Evolutionary conservation across 2,888 invertebrate species (phyloP).

Genomic region (Diachrysia chrysitis): DNA sequence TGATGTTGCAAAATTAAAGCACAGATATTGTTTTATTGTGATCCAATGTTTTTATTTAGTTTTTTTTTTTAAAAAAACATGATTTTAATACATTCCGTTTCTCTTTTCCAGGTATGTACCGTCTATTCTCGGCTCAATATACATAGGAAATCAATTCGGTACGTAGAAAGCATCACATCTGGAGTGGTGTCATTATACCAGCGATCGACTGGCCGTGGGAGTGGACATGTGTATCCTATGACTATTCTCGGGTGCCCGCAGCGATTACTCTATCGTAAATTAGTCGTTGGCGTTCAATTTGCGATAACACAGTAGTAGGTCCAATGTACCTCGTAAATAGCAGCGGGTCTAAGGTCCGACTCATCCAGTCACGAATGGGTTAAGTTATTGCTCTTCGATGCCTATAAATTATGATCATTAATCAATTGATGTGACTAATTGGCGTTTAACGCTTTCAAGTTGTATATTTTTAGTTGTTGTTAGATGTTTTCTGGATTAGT

Average conservation of each 20-base stretch:
- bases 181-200: constrained; percentile 42
- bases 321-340: constrained; percentile 62
- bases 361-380: constrained; percentile 56
- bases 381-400: constrained; percentile 43
- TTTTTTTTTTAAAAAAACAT: neutral
- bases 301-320: constrained; percentile 71
- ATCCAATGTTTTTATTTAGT: neutral
- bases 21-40: neutral
- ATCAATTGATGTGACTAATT: constrained; percentile 56
- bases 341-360: constrained; percentile 56
- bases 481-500: constrained; percentile 21
- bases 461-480: constrained; percentile 15
- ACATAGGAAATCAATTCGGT: constrained; percentile 51
- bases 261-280: constrained; percentile 67
- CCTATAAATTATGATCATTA: constrained; percentile 55
- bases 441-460: constrained; percentile 39
- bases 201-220: constrained; percentile 48
- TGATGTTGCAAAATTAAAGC: neutral
- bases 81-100: constrained; percentile 24
- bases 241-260: constrained; percentile 48
- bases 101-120: constrained; percentile 73
- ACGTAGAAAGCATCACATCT: constrained; percentile 59
- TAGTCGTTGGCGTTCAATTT: constrained; percentile 70
- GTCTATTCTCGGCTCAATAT: constrained; percentile 21
- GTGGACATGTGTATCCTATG: constrained; percentile 49